Percentiles rank a stretch among this genome's conserved stretches.
These are phyloP conservation scores for Clusia tigrina DNA, from an alignment of 2,888 invertebrate genomes.

Conservation along the genomic window DNA sequence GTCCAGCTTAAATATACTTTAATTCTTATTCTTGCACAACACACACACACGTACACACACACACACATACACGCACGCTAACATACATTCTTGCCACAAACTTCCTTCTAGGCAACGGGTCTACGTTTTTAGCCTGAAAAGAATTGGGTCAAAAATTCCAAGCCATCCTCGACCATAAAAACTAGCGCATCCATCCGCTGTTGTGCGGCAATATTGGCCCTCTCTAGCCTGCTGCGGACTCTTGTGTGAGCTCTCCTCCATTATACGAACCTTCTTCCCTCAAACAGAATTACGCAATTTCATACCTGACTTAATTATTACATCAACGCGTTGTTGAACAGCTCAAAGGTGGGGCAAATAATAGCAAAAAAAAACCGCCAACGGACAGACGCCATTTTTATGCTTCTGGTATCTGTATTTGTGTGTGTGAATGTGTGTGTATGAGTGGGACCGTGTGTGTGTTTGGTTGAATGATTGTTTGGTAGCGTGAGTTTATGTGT, in stretches of 20 bases:
- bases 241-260: not conserved
- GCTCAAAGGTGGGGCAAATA: not conserved
- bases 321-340: conserved; percentile 41
- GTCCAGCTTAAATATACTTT: too few relatives aligned
- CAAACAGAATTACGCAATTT: conserved; percentile 48
- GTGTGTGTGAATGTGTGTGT: conserved; percentile 9
- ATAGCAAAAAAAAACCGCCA: not conserved
- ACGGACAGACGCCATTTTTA: conserved; percentile 2
- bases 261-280: conserved; percentile 42
- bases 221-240: too few relatives aligned
- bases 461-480: not conserved
- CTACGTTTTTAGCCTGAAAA: too few relatives aligned
- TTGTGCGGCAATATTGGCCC: too few relatives aligned
- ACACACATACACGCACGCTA: not conserved
- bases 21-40: too few relatives aligned
- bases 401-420: not conserved
- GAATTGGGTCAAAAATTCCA: conserved; percentile 23
- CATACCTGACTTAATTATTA: conserved; percentile 55
- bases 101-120: too few relatives aligned
- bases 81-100: not conserved
- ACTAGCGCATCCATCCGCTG: conserved; percentile 7
- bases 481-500: too few relatives aligned
- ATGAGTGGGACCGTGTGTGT: conserved; percentile 2
- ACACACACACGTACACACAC: too few relatives aligned
- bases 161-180: conserved; percentile 14